Conservation (phyloP, 1,140 invertebrate genomes). For the Mercenaria mercenaria region DNA sequence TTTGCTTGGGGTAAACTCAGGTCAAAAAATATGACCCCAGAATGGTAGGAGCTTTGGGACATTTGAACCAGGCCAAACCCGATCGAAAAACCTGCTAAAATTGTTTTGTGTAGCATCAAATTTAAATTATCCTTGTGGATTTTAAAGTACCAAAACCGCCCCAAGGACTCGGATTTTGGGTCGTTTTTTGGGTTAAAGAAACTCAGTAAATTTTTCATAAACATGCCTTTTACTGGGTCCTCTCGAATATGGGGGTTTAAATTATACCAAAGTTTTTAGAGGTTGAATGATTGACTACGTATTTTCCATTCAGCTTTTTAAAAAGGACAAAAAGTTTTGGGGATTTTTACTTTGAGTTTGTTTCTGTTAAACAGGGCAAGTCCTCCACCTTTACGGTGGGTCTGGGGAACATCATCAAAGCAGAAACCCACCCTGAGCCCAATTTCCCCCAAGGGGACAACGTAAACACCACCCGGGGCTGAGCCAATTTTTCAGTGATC, state of each 20-base stretch:
- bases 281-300: no score
- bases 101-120: constrained; percentile 11
- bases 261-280: neutral
- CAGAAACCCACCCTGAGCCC: constrained; percentile 13
- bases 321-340: constrained; percentile 13
- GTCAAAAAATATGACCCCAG: neutral
- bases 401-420: constrained; percentile 35
- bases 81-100: neutral
- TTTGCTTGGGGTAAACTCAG: neutral
- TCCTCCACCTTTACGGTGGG: constrained; percentile 32
- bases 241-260: constrained; percentile 24
- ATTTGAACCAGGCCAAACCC: constrained; percentile 1
- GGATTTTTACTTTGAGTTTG: constrained; percentile 13
- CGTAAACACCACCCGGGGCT: neutral
- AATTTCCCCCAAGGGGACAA: constrained; percentile 8
- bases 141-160: neutral
- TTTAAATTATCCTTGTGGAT: constrained; percentile 18
- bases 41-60: neutral
- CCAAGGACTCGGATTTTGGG: neutral
- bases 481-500: neutral
- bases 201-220: neutral
- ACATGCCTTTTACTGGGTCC: neutral
- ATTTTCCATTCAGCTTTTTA: constrained; percentile 30
- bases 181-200: neutral
- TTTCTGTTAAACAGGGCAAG: constrained; percentile 16